Evolutionary conservation across 2,888 invertebrate genomes (phyloP).

Genomic region (Andrena fulva): DNA sequence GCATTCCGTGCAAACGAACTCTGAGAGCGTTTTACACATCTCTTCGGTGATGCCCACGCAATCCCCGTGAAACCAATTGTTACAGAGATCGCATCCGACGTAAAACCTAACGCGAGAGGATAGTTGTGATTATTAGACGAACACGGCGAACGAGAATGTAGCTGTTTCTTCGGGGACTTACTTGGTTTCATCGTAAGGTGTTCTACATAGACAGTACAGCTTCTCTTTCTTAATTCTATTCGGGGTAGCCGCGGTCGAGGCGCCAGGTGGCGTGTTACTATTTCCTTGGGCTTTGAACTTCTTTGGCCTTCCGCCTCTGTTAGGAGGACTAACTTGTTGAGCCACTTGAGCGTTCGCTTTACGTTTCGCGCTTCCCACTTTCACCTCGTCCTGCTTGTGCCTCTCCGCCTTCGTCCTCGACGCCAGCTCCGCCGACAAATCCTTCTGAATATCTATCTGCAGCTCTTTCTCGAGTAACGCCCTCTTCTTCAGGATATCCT

Average conservation of each 20-base stretch:
- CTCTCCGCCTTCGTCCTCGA: constrained; percentile 90
- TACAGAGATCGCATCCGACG: constrained; percentile 98
- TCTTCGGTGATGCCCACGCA: constrained; percentile 98
- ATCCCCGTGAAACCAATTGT: constrained; percentile 99
- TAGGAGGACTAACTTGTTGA: constrained; percentile 82
- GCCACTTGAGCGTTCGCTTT: constrained; percentile 85
- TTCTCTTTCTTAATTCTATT: constrained; percentile 89
- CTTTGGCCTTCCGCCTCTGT: constrained; percentile 81
- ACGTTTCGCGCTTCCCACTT: constrained; percentile 87
- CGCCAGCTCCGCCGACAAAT: constrained; percentile 90
- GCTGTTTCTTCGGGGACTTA: constrained; percentile 83
- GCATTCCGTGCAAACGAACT: constrained; percentile 95
- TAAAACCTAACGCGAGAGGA: constrained; percentile 90
- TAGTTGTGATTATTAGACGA: not conserved
- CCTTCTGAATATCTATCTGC: constrained; percentile 95
- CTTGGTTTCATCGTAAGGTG: constrained; percentile 98
- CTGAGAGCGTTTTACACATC: constrained; percentile 95
- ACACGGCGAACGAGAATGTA: not conserved
- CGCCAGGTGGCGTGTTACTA: constrained; percentile 78
- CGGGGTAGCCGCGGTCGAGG: constrained; percentile 74
- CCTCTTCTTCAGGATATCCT: constrained; percentile 96
- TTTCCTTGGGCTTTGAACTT: constrained; percentile 81
- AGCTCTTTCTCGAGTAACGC: constrained; percentile 95
- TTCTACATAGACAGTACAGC: constrained; percentile 95
- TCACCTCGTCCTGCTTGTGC: constrained; percentile 89